Base-by-base conservation (phyloP, 2,113 vertebrate genomes). In the Hoplias malabaricus region DNA sequence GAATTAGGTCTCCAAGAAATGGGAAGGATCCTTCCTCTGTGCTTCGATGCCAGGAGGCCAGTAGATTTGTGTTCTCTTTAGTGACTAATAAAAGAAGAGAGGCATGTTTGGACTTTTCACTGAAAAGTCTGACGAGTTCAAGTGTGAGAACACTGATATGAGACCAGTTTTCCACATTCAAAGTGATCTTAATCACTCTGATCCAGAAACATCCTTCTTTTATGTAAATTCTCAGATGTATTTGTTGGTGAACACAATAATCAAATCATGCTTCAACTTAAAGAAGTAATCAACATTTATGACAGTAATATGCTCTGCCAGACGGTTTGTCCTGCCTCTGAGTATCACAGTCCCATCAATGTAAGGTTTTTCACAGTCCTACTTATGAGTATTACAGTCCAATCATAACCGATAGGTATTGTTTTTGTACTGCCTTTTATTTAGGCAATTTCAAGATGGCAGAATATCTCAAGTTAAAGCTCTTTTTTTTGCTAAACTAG, bases 1-100 rank as follows among this genome's bases (percentile, higher is more conserved):
- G 86, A 88, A 89, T 90, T 90, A 88, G 90, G 88, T 85, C 89
- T 88, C 86, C 86, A 88, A 88, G 83, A 88, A 86, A 79, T 84
- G 62, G 81, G 53, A 81, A 65, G 40, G 69, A 75, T 75, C 69
- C 50, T 54, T 73, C 84, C 59, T 69, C 86, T 82, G 84, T 76
- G 67, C 84, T 73, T 56, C 27, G 33, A 19, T 79, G 54, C 59
- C 40, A 75, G 61, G 59, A 61, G 57, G 27, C 46, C 54, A 79
- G 65, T 53, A 50, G 69, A 46, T 68, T 76, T 76, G 50, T 50
- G 19, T 61, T 48, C 56, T 40, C 16, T 73, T 27, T n/a, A 61
- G 46, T 67, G 59, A 82, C 65, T 71, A 57, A 70, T 77, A 59
- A 82, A 78, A 83, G 67, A 67, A 19, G 46, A 54, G 50, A 21